A percentile compares a stretch with the other conserved stretches of the same genome.
phyloP scores from a whole-genome alignment of 2,113 vertebrate genomes.

The Cervus canadensis region DNA sequence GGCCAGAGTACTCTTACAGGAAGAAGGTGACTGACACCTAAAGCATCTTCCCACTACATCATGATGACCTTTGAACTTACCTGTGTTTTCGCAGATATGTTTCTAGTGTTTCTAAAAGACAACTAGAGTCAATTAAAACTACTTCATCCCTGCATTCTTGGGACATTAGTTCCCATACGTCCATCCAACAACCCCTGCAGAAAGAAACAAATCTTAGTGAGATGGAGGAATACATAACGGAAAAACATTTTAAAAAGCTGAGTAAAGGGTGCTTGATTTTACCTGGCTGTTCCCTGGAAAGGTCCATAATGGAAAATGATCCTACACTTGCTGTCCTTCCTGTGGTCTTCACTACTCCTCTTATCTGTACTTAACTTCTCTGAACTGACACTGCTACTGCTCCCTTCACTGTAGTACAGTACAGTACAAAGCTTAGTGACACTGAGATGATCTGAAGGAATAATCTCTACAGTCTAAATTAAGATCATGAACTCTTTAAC shows the following conservation, averaged over 20 bases:
- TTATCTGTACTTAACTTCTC: slow-evolving; percentile 85
- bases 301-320: slow-evolving; percentile 83
- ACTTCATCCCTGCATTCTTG: slow-evolving; percentile 98
- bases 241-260: slow-evolving; percentile 35
- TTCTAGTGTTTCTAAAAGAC: slow-evolving; percentile 96
- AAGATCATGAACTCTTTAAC: slow-evolving; percentile 56
- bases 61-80: slow-evolving; percentile 70
- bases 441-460: slow-evolving; percentile 55
- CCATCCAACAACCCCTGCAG: slow-evolving; percentile 97
- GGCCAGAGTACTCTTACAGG: neutral
- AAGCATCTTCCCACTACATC: neutral
- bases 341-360: slow-evolving; percentile 81
- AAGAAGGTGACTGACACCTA: neutral
- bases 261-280: slow-evolving; percentile 69
- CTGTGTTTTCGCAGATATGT: slow-evolving; percentile 96
- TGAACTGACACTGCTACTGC: slow-evolving; percentile 80
- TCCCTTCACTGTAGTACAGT: slow-evolving; percentile 81
- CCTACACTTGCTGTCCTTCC: slow-evolving; percentile 83
- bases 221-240: neutral
- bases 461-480: slow-evolving; percentile 60
- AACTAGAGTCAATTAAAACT: slow-evolving; percentile 94
- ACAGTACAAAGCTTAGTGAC: slow-evolving; percentile 73
- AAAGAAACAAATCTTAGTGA: slow-evolving; percentile 44
- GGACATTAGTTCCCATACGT: slow-evolving; percentile 98
- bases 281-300: slow-evolving; percentile 82